phyloP scores from a whole-genome alignment of 2,113 vertebrate species.

The Alethe castanea region DNA sequence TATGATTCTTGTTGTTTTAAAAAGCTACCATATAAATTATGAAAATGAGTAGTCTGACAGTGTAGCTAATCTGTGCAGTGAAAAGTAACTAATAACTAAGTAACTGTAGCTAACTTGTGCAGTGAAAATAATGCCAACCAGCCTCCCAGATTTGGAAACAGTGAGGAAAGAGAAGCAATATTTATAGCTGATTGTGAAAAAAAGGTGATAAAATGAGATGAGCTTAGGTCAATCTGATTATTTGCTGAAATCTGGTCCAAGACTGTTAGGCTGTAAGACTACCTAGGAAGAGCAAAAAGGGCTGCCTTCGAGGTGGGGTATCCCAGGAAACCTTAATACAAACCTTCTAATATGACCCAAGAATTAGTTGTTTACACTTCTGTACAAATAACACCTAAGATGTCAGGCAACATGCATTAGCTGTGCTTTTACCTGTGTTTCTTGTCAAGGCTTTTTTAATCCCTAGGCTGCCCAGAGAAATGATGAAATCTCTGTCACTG shows the following conservation, averaged over 20 bases:
- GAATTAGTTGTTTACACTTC: neutral
- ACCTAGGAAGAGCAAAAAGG: neutral
- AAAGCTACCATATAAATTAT: neutral
- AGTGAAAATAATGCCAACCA: neutral
- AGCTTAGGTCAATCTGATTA: neutral
- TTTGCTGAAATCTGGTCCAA: neutral
- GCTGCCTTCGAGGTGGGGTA: neutral
- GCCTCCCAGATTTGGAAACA: neutral
- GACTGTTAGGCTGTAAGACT: accelerated
- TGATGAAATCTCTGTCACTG: neutral
- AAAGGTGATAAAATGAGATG: neutral
- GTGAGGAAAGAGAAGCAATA: neutral
- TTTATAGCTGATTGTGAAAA: neutral
- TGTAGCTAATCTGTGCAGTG: neutral
- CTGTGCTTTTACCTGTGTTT: neutral
- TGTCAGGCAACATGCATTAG: neutral
- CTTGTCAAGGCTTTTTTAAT: neutral
- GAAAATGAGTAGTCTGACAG: neutral
- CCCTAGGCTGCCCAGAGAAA: neutral
- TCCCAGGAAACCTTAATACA: neutral
- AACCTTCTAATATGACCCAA: neutral
- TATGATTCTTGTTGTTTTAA: neutral
- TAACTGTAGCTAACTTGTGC: neutral
- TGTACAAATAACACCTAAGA: neutral
- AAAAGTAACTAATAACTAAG: neutral